Percentiles rank a stretch among this genome's conserved stretches.
These are phyloP conservation scores for Philereme vetulata DNA, from an alignment of 2,888 invertebrate species.

Conservation along the genomic window DNA sequence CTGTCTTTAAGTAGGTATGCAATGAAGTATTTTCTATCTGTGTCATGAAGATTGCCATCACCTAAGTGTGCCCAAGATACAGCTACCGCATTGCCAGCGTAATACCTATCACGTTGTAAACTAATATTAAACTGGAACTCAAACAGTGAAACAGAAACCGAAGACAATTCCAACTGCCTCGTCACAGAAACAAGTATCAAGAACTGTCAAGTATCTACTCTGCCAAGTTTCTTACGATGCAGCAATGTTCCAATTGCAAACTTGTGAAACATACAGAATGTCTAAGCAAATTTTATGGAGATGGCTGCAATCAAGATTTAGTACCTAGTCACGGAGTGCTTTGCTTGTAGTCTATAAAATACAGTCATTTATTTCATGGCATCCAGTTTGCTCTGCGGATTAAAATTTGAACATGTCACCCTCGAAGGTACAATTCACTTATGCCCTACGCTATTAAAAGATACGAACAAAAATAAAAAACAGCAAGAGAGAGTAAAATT, in stretches of 20 bases:
- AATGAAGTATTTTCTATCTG: no score
- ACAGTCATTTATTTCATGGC: no score
- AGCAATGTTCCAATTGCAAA: conserved; percentile 28
- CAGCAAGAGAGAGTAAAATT: no score
- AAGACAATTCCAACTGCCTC: conserved; percentile 19
- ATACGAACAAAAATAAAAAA: no score
- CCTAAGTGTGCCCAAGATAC: no score
- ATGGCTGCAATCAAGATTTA: conserved; percentile 19
- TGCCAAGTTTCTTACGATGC: conserved; percentile 22
- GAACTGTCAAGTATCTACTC: conserved; percentile 24
- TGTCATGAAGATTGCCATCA: no score
- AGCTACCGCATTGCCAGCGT: no score
- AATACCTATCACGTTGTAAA: conserved; percentile 9
- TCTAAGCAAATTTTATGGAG: conserved; percentile 24
- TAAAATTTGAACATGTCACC: no score
- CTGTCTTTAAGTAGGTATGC: no score
- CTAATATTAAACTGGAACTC: conserved; percentile 17
- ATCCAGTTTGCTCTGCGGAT: no score
- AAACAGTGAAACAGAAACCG: conserved; percentile 16
- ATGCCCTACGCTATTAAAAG: no score
- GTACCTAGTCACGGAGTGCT: conserved; percentile 7
- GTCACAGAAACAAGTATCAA: conserved; percentile 25
- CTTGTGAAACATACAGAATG: conserved; percentile 10
- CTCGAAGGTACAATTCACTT: no score
- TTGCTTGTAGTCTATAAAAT: not conserved